These are phyloP conservation scores for Oplegnathus fasciatus DNA, from an alignment of 2,113 vertebrate species.

Conservation along the genomic window DNA sequence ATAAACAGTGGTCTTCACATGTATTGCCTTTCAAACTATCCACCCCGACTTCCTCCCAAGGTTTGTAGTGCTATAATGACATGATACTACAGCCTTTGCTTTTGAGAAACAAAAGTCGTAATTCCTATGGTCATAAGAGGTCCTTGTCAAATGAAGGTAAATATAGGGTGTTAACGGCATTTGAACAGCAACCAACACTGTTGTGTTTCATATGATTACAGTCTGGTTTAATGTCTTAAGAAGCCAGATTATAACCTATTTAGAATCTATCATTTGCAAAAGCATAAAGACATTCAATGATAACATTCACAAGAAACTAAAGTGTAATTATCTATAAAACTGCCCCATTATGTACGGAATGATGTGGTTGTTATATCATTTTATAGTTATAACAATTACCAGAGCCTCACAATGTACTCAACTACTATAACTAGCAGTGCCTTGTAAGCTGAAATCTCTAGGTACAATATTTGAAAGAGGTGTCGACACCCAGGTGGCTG, in stretches of 20 bases:
- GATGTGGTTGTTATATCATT: not conserved
- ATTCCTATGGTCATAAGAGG: too few species aligned
- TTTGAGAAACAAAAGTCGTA: too few species aligned
- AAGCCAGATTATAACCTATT: not conserved
- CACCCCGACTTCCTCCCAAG: too few species aligned
- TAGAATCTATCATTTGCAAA: not conserved
- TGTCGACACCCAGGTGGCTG: conserved; percentile 8
- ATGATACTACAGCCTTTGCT: too few species aligned
- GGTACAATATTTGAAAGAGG: conserved; percentile 17
- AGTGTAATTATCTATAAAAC: not conserved
- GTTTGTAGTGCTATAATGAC: too few species aligned
- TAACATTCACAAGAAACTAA: not conserved
- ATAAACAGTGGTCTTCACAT: too few species aligned
- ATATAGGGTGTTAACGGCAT: too few species aligned
- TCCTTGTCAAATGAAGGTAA: too few species aligned
- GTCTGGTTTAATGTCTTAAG: not conserved
- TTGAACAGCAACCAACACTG: too few species aligned
- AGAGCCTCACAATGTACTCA: not conserved
- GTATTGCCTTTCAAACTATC: too few species aligned
- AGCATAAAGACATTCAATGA: too few species aligned
- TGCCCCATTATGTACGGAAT: not conserved
- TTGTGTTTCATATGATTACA: too few species aligned
- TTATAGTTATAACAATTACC: not conserved
- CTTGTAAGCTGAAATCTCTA: conserved; percentile 1
- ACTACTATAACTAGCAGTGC: not conserved